Base-by-base conservation (phyloP, 2,888 invertebrate species). In the Scotopteryx bipunctaria region DNA sequence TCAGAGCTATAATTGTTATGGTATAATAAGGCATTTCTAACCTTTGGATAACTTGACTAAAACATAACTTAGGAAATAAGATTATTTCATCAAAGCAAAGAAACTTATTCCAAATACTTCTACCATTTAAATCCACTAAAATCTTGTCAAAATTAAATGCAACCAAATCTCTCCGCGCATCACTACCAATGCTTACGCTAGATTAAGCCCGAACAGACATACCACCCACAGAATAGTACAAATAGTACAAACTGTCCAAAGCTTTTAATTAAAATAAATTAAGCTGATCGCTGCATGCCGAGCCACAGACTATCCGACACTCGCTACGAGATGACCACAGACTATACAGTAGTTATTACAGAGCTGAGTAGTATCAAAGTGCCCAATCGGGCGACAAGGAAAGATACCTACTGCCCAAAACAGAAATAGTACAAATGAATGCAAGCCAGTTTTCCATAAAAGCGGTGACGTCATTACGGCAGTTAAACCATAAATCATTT, bases 191-290 rank as follows among this genome's bases (percentile, higher is more conserved):
- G n/a, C 8, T 15, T 23, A 17, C 32, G 46, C 35, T 29, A 49
- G 29, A 43, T 32, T 49, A 37, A 17, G 2, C 42, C 16, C 23
- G 25, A 41, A 40, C 45, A 21, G 37, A 36, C n/a, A 36, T 46
- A 21, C 61, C 59, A 61, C 59, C 59, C 57, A 61, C 49, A 44
- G 21, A 32, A 31, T 14, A 21, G 31, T 17, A 37, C 37, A 49
- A 47, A 47, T 40, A 48, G 38, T 40, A 43, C 19, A 47, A 48
- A 55, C 29, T 47, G 25, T 47, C 47, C 36, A 14, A 38, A 27
- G 43, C 50, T 59, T 63, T 60, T 60, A 64, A 64, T 66, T 63
- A 64, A 59, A 67, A 64, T 63, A 63, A 58, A 66, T 67, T 51
- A 55, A n/a, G 51, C 55, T 19, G 40, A 49, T 43, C 49, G 31